These are phyloP conservation scores for Orthosia gothica DNA, from an alignment of 2,888 invertebrate genomes.

Conservation along the genomic window DNA sequence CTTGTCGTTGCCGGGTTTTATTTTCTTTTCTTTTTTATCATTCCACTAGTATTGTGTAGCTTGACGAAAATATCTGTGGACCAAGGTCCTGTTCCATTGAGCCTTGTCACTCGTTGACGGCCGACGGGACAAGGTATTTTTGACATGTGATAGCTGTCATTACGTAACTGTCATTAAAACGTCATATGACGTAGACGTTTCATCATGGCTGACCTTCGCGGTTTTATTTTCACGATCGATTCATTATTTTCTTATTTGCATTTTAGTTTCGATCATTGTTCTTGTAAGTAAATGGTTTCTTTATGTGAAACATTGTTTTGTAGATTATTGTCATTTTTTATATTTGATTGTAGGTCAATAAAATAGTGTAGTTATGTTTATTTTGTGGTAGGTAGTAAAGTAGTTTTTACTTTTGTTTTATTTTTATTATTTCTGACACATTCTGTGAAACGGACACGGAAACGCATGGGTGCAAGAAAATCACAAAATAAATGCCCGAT, in stretches of 20 bases:
- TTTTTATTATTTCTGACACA: not conserved
- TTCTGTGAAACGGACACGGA: not conserved
- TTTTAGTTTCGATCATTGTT: constrained; percentile 57
- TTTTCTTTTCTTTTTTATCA: constrained; percentile 69
- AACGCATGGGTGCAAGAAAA: constrained; percentile 1
- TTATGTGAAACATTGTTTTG: constrained; percentile 23
- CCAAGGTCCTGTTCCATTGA: constrained; percentile 38
- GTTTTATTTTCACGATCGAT: constrained; percentile 51
- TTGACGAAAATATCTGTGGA: constrained; percentile 44
- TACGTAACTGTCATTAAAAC: constrained; percentile 54
- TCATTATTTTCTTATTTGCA: constrained; percentile 49
- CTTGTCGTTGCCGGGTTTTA: constrained; percentile 79
- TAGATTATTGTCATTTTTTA: constrained; percentile 26
- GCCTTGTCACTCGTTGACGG: constrained; percentile 40
- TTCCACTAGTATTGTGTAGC: constrained; percentile 44
- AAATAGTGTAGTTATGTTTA: constrained; percentile 39
- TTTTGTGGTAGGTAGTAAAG: constrained; percentile 5
- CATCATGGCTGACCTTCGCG: constrained; percentile 45
- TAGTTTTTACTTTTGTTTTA: not conserved
- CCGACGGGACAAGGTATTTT: constrained; percentile 50
- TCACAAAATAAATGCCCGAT: not conserved
- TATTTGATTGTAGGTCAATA: constrained; percentile 6
- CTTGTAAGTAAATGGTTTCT: constrained; percentile 51
- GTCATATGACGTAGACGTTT: constrained; percentile 50
- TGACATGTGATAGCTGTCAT: constrained; percentile 53